phyloP scores from a whole-genome alignment of 2,797 vertebrate species.

The Paratrypauchen microcephalus region DNA sequence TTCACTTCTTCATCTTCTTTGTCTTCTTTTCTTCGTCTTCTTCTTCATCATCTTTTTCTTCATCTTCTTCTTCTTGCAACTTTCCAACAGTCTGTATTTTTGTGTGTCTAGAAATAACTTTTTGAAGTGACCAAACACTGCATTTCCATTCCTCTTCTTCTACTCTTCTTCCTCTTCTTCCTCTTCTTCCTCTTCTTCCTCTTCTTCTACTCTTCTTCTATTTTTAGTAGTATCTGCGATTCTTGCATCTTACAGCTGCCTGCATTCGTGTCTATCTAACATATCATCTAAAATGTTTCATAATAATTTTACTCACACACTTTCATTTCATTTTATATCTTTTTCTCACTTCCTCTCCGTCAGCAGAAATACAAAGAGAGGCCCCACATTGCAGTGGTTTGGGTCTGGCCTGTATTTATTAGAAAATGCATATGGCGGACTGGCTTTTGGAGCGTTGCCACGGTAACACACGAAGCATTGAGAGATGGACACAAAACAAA shows the following conservation, averaged over 20 bases:
- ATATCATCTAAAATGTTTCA: conserved; percentile 44
- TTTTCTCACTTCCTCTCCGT: conserved; percentile 35
- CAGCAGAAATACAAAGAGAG: conserved; percentile 53
- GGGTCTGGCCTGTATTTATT: conserved; percentile 45
- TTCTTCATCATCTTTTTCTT: too few species aligned
- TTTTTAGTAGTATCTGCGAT: background rate
- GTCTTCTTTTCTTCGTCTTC: too few species aligned
- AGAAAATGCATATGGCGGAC: conserved; percentile 25
- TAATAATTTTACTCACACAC: conserved; percentile 24
- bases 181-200: too few species aligned
- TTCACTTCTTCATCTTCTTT: too few species aligned
- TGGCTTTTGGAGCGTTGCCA: background rate
- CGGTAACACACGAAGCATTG: background rate
- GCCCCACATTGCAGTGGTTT: conserved; percentile 54
- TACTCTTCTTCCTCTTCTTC: too few species aligned
- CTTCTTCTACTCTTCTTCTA: background rate
- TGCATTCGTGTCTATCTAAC: background rate
- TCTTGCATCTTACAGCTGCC: background rate
- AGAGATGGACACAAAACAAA: conserved; percentile 23
- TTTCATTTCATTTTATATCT: conserved; percentile 37
- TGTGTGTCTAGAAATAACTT: too few species aligned
- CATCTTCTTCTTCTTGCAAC: too few species aligned
- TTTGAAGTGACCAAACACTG: too few species aligned
- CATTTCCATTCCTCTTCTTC: too few species aligned
- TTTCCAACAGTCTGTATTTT: too few species aligned